Base-by-base conservation (phyloP, 2,113 vertebrate species). In the Ranitomeya variabilis region DNA sequence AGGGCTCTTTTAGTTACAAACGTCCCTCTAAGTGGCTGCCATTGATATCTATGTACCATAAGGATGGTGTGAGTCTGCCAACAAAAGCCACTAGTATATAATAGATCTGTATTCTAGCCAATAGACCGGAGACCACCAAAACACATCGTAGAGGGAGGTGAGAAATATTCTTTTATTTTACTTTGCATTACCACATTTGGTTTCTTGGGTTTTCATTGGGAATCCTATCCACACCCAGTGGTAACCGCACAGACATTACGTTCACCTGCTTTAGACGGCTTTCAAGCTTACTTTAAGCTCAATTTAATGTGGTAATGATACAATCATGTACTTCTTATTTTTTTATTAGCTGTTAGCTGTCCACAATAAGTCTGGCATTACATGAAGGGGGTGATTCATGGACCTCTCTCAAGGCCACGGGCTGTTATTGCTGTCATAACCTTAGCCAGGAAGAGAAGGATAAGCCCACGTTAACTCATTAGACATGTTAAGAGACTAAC, bases 161-260 rank as follows among this genome's bases (percentile, higher is more conserved):
- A 71, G 21, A 71, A 71, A 74, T 45, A 9, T 18, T 74, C 71
- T 51, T 73, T 0, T 74, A 21, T 67, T 67, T 71, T 55, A 19
- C 13, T 26, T 83, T 67, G 37, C 62, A 66, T 66, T 13, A 13
- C 12, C n/a, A 84, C 37, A 55, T 83, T 83, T 69, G 62, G 23
- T 15, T 6, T 83, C 55, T 55, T 15, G 15, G 54, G 12, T 57
- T 77, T 14, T 86, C 7, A 64, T 5, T 67, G 45, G 57, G 15
- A 74, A 52, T 77, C 18, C 23, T 12, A 14, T 59, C 77, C 86
- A 80, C 77, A 80, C 86, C 86, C 64, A 71, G 0, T 71, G 26
- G 77, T 86, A 18, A 64, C 45, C 85, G 31, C 73, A 64, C 59
- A 86, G 85, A 86, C 85, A 80, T 87, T 87, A 80, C 86, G 86